Evolutionary conservation across 2,113 vertebrate genomes (phyloP), one percentile per base, ranked within the genome.

Genomic region (Hydrochoerus hydrochaeris): DNA sequence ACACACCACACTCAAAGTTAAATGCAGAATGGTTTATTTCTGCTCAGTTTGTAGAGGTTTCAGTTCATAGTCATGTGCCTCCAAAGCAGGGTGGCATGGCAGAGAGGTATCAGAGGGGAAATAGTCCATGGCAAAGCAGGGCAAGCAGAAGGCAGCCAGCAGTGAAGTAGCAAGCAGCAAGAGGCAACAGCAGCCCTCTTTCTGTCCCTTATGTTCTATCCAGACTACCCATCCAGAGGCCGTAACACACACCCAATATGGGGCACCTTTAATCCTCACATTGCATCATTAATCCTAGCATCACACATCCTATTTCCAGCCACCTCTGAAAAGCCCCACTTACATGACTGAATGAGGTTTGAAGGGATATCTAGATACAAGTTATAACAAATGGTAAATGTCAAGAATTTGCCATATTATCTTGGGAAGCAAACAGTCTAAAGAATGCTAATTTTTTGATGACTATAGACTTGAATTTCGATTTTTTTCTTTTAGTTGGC

Each of bases 401-500:
- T 44, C 83, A 97, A 91, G 38, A 22, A 78, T 63, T 41, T 89
- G 11, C 35, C 35, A 35, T 94, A 85, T 85, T 96, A 44, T 22
- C 60, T 95, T 95, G 30, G 81, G 24, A 94, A 95, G 35, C 58
- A 77, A 8, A 3, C 93, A 88, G 75, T 88, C 32, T 88, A 75
- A 96, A 95, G 7, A 0, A 0, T 6, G 49, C 24, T 90, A 49
- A 62, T 77, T 75, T 94, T 58, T 90, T 81, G 90, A 41, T 85
- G 24, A 95, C 63, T 95, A 4, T 98, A 95, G 92, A 58, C 35
- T 88, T 85, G 91, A 30, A 69, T 63, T 97, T 95, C 85, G 89
- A 88, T 85, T 97, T 58, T 73, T 73, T 32, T 91, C 11, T 80
- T 98, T 44, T 98, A 99, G 99, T 54, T 99, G 99, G 99, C 94